Conservation (phyloP, 1,140 invertebrate species). For the Ceratosolen solmsi region DNA sequence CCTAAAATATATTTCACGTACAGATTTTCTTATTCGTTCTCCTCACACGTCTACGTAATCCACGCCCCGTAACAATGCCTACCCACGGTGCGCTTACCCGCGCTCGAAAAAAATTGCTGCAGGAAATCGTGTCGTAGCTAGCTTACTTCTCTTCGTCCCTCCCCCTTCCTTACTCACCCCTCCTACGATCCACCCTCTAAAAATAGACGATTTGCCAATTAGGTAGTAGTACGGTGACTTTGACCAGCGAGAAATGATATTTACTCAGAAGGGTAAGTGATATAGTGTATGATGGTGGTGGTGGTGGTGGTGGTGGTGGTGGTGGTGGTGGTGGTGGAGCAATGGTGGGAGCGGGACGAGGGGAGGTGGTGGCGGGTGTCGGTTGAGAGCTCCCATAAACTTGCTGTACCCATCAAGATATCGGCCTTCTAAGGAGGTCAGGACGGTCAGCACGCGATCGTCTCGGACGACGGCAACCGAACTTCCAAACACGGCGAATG, state of each 20-base stretch:
- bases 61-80: not conserved
- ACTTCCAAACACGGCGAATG: constrained; percentile 18
- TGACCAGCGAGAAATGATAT: not conserved
- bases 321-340: no score
- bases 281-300: no score
- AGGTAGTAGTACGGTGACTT: not conserved
- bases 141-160: not conserved
- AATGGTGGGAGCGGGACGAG: no score
- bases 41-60: not conserved
- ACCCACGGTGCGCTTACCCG: not conserved
- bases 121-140: not conserved
- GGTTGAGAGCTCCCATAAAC: constrained; percentile 45
- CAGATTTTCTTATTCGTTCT: constrained; percentile 4
- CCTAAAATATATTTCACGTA: not conserved
- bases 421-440: constrained; percentile 62
- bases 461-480: not conserved
- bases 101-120: not conserved
- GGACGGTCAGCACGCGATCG: constrained; percentile 52
- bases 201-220: constrained; percentile 23
- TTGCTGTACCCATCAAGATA: constrained; percentile 57
- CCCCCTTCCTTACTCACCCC: not conserved
- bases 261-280: not conserved
- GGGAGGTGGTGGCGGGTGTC: not conserved
- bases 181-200: not conserved
- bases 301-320: no score